Base-by-base conservation (phyloP, 23 tunicate genomes). In the Styela plicata region DNA sequence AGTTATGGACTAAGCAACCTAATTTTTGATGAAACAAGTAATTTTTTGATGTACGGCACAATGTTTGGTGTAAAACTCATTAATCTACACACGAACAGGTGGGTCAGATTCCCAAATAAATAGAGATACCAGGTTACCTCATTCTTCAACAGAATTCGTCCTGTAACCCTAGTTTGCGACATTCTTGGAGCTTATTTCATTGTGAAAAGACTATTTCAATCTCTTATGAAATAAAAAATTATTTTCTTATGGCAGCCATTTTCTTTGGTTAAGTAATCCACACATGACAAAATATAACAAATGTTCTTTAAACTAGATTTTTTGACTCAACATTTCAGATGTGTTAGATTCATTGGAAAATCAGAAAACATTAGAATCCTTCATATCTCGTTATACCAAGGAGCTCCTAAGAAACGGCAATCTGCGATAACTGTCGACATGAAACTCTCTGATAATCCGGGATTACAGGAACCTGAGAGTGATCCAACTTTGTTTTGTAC, bases 371-470 rank as follows among this genome's bases (percentile, higher is more conserved):
- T 92, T 33, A 85, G 97, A 2, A 63, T 92, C 63, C 87, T 92
- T 24, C 61, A 80, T 64, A 71, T 92, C n/a, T 83, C 97, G 7
- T 83, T 92, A 91, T 82, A 80, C 44, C 97, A 92, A 76, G 86
- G 97, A 29, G 61, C 82, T 0, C 22, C 69, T 1, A 82, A 74
- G 33, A 86, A 87, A 19, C 57, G 83, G 1, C 83, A 88, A 52
- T 92, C 92, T 2, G 85, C 92, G 32, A 21, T 96, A 17, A 96
- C 94, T 5, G 78, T 86, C 30, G 99, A 96, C 57, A 96, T 96
- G 99, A 87, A 86, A 70, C 86, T 96, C 1, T 87, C 99, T 22
- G 92, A 86, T 28, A 96, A 96, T 79, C 99, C 99, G 27, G 89
- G 91, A 19, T 36, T 96, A 74, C 83, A 83, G 35, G 89, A 84